phyloP scores from a whole-genome alignment of 2,797 vertebrate species.

The Coccyzus lansbergi region DNA sequence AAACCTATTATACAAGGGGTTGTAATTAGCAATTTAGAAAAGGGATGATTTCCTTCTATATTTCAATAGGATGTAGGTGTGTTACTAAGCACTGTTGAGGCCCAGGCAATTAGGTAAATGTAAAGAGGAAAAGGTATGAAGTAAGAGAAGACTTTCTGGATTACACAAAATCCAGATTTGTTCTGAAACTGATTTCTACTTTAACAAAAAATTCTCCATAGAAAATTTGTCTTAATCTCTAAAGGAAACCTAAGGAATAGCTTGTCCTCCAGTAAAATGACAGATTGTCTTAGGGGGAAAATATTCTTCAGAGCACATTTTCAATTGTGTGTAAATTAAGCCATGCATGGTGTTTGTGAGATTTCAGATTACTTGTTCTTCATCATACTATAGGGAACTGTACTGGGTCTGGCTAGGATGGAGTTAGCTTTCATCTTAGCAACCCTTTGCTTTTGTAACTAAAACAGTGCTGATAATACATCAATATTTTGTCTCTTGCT shows the following conservation, averaged over 20 bases:
- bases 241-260: neutral
- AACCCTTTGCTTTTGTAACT: neutral
- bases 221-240: neutral
- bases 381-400: neutral
- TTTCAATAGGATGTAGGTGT: neutral
- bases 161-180: neutral
- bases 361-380: neutral
- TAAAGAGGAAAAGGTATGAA: neutral
- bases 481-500: neutral
- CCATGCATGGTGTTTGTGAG: fast-evolving
- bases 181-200: neutral
- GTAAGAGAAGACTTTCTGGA: neutral
- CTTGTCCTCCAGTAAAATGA: neutral
- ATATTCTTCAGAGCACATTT: neutral
- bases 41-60: neutral
- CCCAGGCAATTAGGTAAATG: neutral
- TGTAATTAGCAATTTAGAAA: fast-evolving
- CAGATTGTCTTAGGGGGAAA: neutral
- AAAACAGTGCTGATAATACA: neutral
- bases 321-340: neutral
- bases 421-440: neutral
- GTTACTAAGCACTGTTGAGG: neutral
- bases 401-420: neutral
- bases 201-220: neutral
- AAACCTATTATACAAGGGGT: neutral